Evolutionary conservation across 2,113 vertebrate genomes (phyloP), one percentile per base, ranked within the genome.

Genomic region (Cynoglossus semilaevis): DNA sequence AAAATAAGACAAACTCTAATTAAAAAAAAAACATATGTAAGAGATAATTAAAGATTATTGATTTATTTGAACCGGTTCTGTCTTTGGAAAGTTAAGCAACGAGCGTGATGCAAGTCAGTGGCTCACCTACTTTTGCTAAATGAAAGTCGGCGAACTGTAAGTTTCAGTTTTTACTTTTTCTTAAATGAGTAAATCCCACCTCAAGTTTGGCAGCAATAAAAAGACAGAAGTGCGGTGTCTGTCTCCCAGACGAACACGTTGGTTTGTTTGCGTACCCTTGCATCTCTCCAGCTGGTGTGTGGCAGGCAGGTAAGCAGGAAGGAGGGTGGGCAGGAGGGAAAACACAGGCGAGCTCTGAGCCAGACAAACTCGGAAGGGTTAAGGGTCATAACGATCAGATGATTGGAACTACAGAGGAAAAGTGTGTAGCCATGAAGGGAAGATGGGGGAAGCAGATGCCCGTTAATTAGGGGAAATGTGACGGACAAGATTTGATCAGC

Each of bases 401-500:
- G 86, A 86, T 82, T 81, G 76, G 78, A 83, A 81, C 69, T 75
- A 82, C 81, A 84, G 72, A 78, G 76, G 67, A 67, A 74, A 65
- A 82, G 67, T 72, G 80, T 74, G 85, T 85, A 82, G 72, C 84
- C 84, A 72, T 84, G 82, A 82, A 74, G 82, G 80, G 84, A 88
- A 89, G 92, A 93, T 92, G 92, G 93, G 93, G 91, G 92, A 91
- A 95, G 93, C 96, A 98, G 96, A 98, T 98, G 96, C 96, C 96
- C 91, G 88, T 94, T 98, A 98, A 99, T 98, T 99, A 99, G 96
- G 92, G 93, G 91, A 97, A 94, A 95, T 92, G 96, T 95, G 96
- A 96, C 90, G 97, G 95, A 98, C 96, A 97, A 94, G 94, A 94
- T 93, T 91, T 90, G 94, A 94, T 94, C 93, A 95, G 95, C 91